Evolutionary conservation across 2,888 invertebrate species (phyloP), one percentile per base, ranked within the genome.

Genomic region (Seira ritae): DNA sequence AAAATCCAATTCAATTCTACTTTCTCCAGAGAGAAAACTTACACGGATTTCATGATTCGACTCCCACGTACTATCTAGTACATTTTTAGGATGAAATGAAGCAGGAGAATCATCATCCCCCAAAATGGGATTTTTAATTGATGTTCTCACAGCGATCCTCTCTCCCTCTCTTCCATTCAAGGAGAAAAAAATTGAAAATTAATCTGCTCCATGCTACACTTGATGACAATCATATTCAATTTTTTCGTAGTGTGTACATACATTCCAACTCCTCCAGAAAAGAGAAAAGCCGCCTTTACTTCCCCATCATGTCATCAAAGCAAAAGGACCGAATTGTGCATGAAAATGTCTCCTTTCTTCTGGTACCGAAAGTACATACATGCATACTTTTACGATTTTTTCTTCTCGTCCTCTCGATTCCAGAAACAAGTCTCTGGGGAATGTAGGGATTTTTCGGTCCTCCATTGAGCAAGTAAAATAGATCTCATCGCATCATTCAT

Each of bases 181-280:
- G 55, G 55, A n/a, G 42, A 12, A 55, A 55, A 55, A 55, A 55
- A 55, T 55, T 55, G 55, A 55, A 55, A 55, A 55, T 55, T 55
- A 55, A 55, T 55, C 55, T 55, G 6, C 17, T 55, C 15, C 55
- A 55, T 55, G n/a, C n/a, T n/a, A n/a, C n/a, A n/a, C 31, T 4
- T 31, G 55, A 55, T 17, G 55, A 55, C 15, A 42, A n/a, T n/a
- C n/a, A n/a, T n/a, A n/a, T n/a, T n/a, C n/a, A n/a, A n/a, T n/a
- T n/a, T n/a, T n/a, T n/a, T n/a, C n/a, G n/a, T n/a, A n/a, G n/a
- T n/a, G n/a, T n/a, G n/a, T n/a, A n/a, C n/a, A n/a, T n/a, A n/a
- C n/a, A n/a, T n/a, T n/a, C n/a, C n/a, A n/a, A n/a, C n/a, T n/a
- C n/a, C n/a, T n/a, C n/a, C n/a, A n/a, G n/a, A n/a, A n/a, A n/a